phyloP scores from a whole-genome alignment of 2,888 invertebrate species.

The Ametastegia equiseti region DNA sequence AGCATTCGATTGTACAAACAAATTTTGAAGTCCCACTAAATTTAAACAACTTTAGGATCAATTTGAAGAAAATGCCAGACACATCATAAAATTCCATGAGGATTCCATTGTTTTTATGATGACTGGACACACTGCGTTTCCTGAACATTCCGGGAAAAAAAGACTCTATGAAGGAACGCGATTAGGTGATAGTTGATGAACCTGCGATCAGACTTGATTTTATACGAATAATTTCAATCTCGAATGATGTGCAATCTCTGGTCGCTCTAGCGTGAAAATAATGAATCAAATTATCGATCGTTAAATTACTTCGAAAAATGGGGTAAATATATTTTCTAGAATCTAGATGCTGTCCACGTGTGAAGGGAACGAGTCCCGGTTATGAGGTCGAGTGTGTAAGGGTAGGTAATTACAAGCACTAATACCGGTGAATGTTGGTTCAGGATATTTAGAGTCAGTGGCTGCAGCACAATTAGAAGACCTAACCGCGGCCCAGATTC shows the following conservation, averaged over 20 bases:
- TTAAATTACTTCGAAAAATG: background rate
- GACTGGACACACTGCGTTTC: too few relatives aligned
- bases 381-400: background rate
- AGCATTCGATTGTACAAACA: too few relatives aligned
- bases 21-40: too few relatives aligned
- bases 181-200: too few relatives aligned
- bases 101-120: too few relatives aligned
- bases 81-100: too few relatives aligned
- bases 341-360: background rate
- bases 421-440: slow-evolving; percentile 16
- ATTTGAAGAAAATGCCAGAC: too few relatives aligned
- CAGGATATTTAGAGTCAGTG: slow-evolving; percentile 1
- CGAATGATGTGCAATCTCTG: background rate
- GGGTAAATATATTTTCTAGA: background rate
- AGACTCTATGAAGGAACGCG: too few relatives aligned
- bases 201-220: too few relatives aligned
- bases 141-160: background rate
- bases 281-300: background rate
- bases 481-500: background rate
- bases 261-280: background rate
- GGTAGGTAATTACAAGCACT: slow-evolving; percentile 9
- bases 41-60: too few relatives aligned
- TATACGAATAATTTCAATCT: too few relatives aligned
- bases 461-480: slow-evolving; percentile 13
- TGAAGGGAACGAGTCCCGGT: background rate